Conservation (phyloP, 2,888 invertebrate species). For the Latrodectus elegans region DNA sequence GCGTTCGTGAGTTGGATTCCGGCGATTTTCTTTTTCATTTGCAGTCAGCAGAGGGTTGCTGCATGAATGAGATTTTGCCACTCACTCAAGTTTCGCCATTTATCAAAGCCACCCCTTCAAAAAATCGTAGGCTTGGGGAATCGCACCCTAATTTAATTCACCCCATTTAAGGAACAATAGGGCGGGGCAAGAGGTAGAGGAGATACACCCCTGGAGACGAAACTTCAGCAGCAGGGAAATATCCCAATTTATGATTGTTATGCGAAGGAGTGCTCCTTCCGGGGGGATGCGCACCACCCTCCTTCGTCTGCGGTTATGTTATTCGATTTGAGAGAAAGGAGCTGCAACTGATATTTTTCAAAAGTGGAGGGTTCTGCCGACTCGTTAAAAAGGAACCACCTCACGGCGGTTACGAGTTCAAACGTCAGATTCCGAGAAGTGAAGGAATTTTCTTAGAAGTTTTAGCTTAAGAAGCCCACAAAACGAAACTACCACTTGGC, state of each 20-base stretch:
- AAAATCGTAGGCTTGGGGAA: no score
- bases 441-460: no score
- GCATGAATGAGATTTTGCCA: no score
- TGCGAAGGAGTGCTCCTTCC: conserved; percentile 14
- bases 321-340: conserved; percentile 36
- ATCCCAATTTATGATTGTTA: conserved; percentile 28
- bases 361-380: not conserved
- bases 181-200: not conserved
- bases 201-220: not conserved
- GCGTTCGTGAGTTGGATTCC: no score
- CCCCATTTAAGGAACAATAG: not conserved
- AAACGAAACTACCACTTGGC: no score
- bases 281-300: not conserved
- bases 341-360: not conserved
- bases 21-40: no score
- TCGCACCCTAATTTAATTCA: not conserved
- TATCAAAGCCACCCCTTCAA: no score
- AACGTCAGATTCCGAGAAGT: no score
- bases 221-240: not conserved
- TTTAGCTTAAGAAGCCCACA: no score
- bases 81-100: no score
- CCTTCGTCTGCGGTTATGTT: conserved; percentile 28
- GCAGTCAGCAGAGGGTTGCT: no score
- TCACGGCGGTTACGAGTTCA: no score
- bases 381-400: not conserved